Conservation (phyloP, 2,888 invertebrate species). For the Cheilosia soror region DNA sequence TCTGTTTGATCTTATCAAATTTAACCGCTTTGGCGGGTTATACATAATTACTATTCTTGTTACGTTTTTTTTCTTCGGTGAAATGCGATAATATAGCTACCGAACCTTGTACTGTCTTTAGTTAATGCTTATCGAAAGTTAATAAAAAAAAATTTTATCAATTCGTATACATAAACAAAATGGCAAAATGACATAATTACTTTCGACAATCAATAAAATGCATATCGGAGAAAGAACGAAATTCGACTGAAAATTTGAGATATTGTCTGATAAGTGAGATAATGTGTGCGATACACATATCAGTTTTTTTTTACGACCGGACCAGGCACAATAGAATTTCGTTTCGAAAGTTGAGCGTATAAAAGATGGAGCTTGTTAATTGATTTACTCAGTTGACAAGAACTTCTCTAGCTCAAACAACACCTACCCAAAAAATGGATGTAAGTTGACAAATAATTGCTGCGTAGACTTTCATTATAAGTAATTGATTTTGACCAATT, state of each 20-base stretch:
- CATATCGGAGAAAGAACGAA: conserved; percentile 2
- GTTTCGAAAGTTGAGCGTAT: conserved; percentile 27
- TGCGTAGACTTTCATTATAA: background rate
- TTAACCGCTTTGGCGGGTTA: background rate
- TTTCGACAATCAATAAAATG: conserved; percentile 6
- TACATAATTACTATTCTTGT: conserved; percentile 14
- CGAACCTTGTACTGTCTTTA: conserved; percentile 39
- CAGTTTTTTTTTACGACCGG: background rate
- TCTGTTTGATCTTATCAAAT: no score
- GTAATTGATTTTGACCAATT: background rate
- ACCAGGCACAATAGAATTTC: background rate
- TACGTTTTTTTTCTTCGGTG: background rate
- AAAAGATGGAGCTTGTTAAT: conserved; percentile 35
- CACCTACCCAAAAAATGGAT: conserved; percentile 59
- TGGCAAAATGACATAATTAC: conserved; percentile 2
- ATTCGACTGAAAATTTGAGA: background rate
- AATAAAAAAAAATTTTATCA: conserved; percentile 1
- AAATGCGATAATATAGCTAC: background rate
- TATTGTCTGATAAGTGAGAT: background rate
- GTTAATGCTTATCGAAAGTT: background rate
- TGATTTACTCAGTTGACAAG: conserved; percentile 19
- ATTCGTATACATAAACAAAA: conserved; percentile 2
- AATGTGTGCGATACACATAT: conserved; percentile 32
- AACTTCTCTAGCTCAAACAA: background rate
- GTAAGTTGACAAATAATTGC: conserved; percentile 53